Conservation (phyloP, 1,140 invertebrate species). For the Lucilia cuprina region DNA sequence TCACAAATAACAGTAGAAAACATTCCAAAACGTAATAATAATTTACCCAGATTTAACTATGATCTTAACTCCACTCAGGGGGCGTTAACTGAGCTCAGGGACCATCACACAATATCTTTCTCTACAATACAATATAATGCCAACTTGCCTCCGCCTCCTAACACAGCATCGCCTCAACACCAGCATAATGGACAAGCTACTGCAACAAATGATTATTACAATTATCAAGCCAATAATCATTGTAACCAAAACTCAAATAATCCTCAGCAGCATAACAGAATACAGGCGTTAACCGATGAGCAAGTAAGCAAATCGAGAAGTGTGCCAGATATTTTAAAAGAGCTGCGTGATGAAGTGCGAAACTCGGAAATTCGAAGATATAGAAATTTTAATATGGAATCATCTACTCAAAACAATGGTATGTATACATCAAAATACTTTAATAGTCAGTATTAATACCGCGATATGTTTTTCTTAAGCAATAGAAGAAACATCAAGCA, state of each 20-base stretch:
- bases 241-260: neutral
- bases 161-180: neutral
- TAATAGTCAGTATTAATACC: neutral
- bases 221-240: neutral
- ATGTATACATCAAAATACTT: neutral
- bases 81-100: neutral
- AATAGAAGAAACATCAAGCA: neutral
- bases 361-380: constrained; percentile 58
- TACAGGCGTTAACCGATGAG: neutral
- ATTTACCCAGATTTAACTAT: constrained; percentile 21
- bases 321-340: constrained; percentile 76
- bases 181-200: neutral
- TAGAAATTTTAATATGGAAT: constrained; percentile 56
- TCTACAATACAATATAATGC: neutral
- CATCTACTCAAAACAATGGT: constrained; percentile 28
- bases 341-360: constrained; percentile 72
- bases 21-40: constrained; percentile 27
- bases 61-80: constrained; percentile 18
- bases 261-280: neutral
- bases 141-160: neutral
- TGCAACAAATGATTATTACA: neutral
- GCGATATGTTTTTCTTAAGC: neutral
- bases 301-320: constrained; percentile 66
- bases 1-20: neutral
- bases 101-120: neutral